Evolutionary conservation across 2,113 vertebrate genomes (phyloP).

Genomic region (Solea solea): DNA sequence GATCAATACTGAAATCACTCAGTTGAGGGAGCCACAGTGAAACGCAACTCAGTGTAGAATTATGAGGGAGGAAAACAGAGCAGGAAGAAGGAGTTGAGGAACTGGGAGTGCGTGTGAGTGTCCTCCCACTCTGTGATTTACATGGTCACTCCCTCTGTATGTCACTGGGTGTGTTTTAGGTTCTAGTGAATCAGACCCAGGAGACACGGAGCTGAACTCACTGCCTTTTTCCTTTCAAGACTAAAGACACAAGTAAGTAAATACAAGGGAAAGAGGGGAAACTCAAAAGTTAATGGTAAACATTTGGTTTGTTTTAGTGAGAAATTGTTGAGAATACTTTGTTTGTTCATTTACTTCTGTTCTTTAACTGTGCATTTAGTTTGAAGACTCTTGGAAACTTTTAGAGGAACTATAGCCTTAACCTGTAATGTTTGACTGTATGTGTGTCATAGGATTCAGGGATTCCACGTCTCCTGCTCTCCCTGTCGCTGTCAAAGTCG

Average conservation of each 20-base stretch:
- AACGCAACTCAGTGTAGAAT: not conserved
- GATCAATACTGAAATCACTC: not conserved
- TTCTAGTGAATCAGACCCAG: constrained; percentile 58
- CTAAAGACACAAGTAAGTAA: not conserved
- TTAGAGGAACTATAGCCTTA: not conserved
- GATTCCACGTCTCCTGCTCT: constrained; percentile 82
- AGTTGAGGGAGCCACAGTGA: not conserved
- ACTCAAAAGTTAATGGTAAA: not conserved
- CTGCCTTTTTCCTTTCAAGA: not conserved
- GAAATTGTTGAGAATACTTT: not conserved
- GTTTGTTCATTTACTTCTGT: not conserved
- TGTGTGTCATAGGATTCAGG: constrained; percentile 88
- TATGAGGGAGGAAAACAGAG: constrained; percentile 28
- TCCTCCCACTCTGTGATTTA: constrained; percentile 64
- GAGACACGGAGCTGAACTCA: constrained; percentile 43
- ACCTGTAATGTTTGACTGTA: constrained; percentile 39
- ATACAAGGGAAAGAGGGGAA: not conserved
- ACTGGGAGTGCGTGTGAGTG: constrained; percentile 44
- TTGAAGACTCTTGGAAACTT: not conserved
- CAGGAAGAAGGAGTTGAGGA: constrained; percentile 55
- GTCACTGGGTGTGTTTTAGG: constrained; percentile 54
- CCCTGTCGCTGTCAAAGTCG: constrained; percentile 77
- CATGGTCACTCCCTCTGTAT: constrained; percentile 63
- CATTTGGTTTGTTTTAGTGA: constrained; percentile 17
- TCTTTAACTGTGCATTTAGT: not conserved